phyloP scores from a whole-genome alignment of 2,888 invertebrate species.

The Apodemia arnacis region DNA sequence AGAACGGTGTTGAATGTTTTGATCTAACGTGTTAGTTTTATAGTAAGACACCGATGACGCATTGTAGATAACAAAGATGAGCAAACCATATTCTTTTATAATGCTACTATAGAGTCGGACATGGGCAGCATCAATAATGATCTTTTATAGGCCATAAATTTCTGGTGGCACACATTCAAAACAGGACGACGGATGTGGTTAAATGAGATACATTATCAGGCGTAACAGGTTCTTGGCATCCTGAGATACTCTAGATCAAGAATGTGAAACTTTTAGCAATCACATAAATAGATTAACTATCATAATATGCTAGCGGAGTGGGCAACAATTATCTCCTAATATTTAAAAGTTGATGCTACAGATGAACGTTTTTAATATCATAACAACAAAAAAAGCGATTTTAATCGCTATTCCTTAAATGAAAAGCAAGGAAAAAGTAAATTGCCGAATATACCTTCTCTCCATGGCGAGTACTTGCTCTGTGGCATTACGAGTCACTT shows the following conservation, averaged over 20 bases:
- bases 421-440: background rate
- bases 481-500: background rate
- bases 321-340: conserved; percentile 14
- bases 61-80: conserved; percentile 2
- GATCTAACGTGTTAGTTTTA: background rate
- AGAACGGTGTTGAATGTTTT: conserved; percentile 3
- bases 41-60: background rate
- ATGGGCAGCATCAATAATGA: background rate
- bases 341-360: background rate
- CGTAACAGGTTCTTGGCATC: background rate
- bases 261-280: background rate
- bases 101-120: background rate
- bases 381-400: background rate
- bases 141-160: background rate
- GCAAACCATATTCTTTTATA: background rate
- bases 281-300: background rate
- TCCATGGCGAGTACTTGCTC: background rate
- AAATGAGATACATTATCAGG: background rate
- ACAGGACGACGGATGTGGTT: conserved; percentile 4
- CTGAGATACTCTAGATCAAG: background rate
- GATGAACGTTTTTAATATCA: background rate
- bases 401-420: too few relatives aligned
- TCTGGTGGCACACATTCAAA: background rate
- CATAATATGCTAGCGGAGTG: background rate
- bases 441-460: background rate